Base-by-base conservation (phyloP, 2,888 invertebrate genomes). In the Rhogogaster chlorosoma region DNA sequence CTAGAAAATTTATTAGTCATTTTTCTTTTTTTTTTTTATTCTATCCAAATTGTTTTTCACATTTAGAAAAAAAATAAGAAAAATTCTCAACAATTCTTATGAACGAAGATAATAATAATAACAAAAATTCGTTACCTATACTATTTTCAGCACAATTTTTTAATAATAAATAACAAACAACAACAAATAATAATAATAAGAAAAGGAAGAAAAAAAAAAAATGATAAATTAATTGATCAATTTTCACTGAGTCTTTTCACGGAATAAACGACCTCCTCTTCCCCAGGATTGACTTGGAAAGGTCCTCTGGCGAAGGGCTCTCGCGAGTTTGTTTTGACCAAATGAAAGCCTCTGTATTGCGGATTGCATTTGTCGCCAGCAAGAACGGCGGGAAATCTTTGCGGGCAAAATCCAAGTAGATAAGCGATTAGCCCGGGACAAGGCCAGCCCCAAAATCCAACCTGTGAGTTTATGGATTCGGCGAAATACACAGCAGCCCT, bases 371-470 rank as follows among this genome's bases (percentile, higher is more conserved):
- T 87, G 71, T 93, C 93, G 0, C 93, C 93, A 7, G 92, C 93
- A 0, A 91, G 70, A 0, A 92, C 88, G 0, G 91, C 92, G 0
- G 93, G 93, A 22, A 89, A 90, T 49, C 90, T 94, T 0, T 95
- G 95, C 0, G 95, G 95, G 87, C 96, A 96, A 85, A 95, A 92
- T 2, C 95, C 95, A 9, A 95, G 85, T 2, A 96, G 89, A 88
- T 95, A 96, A 15, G 94, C 92, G 3, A 95, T 91, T 87, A 95
- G 95, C 0, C 95, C 95, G 9, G 94, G 93, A 89, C 96, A 96
- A 0, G 94, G 94, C 95, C 96, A 96, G 7, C 96, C 96, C 95
- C 95, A 96, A 90, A 96, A 96, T 0, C 96, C 96, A 64, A 93
- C 91, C n/a, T 92, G 88, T 0, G 95, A 94, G 86, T 95, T 95